Evolutionary conservation across 2,888 invertebrate genomes (phyloP), one percentile per base, ranked within the genome.

Genomic region (Eurois occulta): DNA sequence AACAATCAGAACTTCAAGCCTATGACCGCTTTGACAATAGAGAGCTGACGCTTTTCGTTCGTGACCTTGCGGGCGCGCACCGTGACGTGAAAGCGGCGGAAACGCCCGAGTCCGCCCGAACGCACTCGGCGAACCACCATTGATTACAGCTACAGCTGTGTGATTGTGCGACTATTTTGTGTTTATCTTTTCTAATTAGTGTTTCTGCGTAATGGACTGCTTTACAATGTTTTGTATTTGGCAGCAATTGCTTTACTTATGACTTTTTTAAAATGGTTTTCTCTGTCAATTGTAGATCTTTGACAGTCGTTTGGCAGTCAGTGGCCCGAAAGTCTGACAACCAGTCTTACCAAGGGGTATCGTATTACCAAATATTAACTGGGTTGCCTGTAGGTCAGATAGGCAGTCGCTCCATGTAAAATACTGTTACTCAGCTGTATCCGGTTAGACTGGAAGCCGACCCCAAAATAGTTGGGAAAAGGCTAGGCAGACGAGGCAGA

Each of bases 41-140:
- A 87, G 79, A 87, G 77, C 81, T 75, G 48, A 72, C 79, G 83
- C 80, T 78, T 85, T 84, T 80, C 83, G 78, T 82, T 83, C 81
- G 62, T 87, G 89, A 88, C 88, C 88, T 88, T 89, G 90, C 86
- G 87, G 84, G 66, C 69, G 86, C 88, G 87, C 89, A 89, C 84
- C 91, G 90, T 91, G 90, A 88, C 85, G 86, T 86, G 91, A 90
- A 90, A 90, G 91, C 80, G 82, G 52, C 83, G 86, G 87, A 89
- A 84, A 85, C 81, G 72, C 80, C 77, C 89, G 88, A 88, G 67
- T 60, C 35, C 68, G 69, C 73, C 84, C 89, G 88, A 89, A 67
- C 76, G 67, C 74, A 48, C 75, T 75, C 83, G 83, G 65, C 55
- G 41, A 28, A 66, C 82, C 78, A 81, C 88, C 87, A 86, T 83